Evolutionary conservation across 2,797 vertebrate species (phyloP).

Genomic region (Florisuga fusca): DNA sequence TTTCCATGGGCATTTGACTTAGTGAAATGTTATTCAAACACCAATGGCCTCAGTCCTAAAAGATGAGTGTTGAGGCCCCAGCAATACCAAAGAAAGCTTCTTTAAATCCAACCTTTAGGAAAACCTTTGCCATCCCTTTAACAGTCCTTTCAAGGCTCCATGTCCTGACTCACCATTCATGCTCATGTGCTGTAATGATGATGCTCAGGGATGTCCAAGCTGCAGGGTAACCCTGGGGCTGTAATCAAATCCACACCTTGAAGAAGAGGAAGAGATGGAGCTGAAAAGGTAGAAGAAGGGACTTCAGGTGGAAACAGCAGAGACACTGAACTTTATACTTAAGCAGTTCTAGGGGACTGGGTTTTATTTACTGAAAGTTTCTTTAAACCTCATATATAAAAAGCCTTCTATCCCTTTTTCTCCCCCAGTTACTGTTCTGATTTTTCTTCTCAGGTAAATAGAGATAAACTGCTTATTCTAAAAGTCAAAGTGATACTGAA

Average conservation of each 20-base stretch:
- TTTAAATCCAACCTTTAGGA: background rate
- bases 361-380: background rate
- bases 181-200: background rate
- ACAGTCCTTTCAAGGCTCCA: accelerated
- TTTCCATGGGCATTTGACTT: background rate
- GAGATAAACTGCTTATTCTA: background rate
- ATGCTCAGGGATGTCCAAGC: background rate
- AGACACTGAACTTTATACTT: background rate
- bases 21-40: background rate
- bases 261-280: background rate
- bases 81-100: background rate
- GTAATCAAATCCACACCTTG: background rate
- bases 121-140: background rate
- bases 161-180: background rate
- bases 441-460: background rate
- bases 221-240: background rate
- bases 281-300: background rate
- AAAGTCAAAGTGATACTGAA: background rate
- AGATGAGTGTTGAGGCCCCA: background rate
- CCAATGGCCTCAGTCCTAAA: background rate
- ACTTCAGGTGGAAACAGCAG: background rate
- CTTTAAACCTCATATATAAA: background rate
- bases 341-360: background rate
- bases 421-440: background rate
- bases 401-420: background rate